phyloP scores from a whole-genome alignment of 2,113 vertebrate species.

The Ibidorhyncha struthersii region DNA sequence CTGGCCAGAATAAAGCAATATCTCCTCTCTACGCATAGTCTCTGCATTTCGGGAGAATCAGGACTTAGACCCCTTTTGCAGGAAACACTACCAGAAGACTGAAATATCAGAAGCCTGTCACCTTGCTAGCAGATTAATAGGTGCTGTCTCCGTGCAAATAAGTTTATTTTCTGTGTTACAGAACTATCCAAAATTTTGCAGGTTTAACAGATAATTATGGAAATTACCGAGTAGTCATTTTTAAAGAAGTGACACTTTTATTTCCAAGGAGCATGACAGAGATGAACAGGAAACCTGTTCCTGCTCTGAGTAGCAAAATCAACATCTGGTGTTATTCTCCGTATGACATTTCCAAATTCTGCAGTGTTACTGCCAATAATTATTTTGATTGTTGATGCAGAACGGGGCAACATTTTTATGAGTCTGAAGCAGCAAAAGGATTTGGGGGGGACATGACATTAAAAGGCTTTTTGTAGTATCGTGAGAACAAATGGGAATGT shows the following conservation, averaged over 20 bases:
- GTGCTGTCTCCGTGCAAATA: neutral
- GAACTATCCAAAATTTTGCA: neutral
- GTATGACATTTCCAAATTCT: neutral
- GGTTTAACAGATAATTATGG: neutral
- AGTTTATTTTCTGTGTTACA: neutral
- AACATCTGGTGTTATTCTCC: neutral
- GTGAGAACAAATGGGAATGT: neutral
- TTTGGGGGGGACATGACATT: neutral
- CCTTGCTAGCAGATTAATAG: neutral
- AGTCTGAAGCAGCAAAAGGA: neutral
- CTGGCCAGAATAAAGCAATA: no score
- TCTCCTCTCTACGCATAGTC: no score
- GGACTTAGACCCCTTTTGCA: no score
- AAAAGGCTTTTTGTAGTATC: neutral
- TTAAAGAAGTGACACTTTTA: neutral
- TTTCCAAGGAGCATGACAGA: neutral
- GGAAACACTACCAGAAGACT: neutral
- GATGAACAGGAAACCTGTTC: neutral
- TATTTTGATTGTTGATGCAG: neutral
- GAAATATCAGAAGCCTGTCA: neutral
- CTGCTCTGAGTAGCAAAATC: neutral
- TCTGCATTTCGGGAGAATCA: no score
- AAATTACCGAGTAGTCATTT: neutral
- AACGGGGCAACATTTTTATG: neutral
- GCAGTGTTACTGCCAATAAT: neutral